phyloP scores from a whole-genome alignment of 2,113 vertebrate genomes.

The Geothlypis trichas region DNA sequence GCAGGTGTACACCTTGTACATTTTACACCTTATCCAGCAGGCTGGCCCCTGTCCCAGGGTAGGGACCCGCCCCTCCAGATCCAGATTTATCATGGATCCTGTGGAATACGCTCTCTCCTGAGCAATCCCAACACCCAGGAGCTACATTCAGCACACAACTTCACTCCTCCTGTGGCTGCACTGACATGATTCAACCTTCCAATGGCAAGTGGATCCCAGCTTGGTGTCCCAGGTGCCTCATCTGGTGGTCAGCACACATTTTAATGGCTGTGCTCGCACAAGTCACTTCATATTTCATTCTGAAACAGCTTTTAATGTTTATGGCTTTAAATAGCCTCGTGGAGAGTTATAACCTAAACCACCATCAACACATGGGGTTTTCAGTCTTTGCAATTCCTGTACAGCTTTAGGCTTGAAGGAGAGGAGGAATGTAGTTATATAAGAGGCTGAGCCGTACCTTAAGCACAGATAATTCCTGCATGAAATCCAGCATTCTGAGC shows the following conservation, averaged over 20 bases:
- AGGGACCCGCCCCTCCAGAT: neutral
- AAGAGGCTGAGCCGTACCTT: neutral
- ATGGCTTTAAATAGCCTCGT: neutral
- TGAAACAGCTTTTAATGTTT: neutral
- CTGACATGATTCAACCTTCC: neutral
- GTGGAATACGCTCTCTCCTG: neutral
- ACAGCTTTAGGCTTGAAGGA: neutral
- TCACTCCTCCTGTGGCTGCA: neutral
- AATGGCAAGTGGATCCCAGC: neutral
- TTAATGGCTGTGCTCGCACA: neutral
- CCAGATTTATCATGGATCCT: neutral
- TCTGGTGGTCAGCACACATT: neutral
- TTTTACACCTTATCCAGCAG: neutral
- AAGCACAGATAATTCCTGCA: neutral
- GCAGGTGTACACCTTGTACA: neutral
- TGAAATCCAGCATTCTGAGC: neutral
- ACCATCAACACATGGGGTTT: neutral
- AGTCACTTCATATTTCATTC: neutral
- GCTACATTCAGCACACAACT: fast-evolving
- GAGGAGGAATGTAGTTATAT: neutral
- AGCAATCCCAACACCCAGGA: neutral
- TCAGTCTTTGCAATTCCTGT: neutral
- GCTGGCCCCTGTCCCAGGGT: neutral
- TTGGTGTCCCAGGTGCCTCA: neutral
- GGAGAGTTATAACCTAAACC: neutral